These are phyloP conservation scores for Cyanoderma ruficeps DNA, from an alignment of 2,113 vertebrate species.

Conservation along the genomic window DNA sequence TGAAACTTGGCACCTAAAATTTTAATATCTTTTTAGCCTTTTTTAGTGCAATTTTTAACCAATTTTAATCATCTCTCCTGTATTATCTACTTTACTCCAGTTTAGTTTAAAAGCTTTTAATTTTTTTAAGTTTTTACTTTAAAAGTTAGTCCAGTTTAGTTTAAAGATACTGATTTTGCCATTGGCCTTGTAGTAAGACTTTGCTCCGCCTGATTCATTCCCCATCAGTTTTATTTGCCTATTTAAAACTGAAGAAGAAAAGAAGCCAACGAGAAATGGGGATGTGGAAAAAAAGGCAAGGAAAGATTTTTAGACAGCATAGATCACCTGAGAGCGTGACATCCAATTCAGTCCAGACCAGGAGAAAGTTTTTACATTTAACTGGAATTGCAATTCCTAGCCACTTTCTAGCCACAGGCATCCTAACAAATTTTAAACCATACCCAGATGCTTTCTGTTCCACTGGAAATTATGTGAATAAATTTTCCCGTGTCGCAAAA, in stretches of 20 bases:
- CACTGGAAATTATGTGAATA: neutral
- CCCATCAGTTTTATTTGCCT: neutral
- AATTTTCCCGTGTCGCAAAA: neutral
- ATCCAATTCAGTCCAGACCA: neutral
- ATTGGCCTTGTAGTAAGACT: neutral
- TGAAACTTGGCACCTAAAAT: neutral
- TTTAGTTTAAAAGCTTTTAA: neutral
- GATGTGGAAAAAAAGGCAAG: fast-evolving
- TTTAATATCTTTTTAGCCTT: neutral
- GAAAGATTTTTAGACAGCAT: neutral
- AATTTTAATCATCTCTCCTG: neutral
- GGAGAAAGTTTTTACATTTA: neutral
- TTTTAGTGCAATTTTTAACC: neutral
- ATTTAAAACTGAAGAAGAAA: neutral
- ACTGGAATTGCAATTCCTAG: neutral
- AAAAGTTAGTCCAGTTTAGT: neutral
- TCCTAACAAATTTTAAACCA: neutral
- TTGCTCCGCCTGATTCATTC: neutral
- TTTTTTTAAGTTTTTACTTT: neutral
- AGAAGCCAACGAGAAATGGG: neutral
- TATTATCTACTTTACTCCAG: neutral
- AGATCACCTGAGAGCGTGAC: neutral
- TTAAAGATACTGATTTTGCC: neutral
- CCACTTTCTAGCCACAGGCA: neutral
- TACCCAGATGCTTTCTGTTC: neutral